Percentiles rank a stretch among this genome's conserved stretches.
These are phyloP conservation scores for Tipula lateralis DNA, from an alignment of 2,888 invertebrate genomes.

Conservation along the genomic window DNA sequence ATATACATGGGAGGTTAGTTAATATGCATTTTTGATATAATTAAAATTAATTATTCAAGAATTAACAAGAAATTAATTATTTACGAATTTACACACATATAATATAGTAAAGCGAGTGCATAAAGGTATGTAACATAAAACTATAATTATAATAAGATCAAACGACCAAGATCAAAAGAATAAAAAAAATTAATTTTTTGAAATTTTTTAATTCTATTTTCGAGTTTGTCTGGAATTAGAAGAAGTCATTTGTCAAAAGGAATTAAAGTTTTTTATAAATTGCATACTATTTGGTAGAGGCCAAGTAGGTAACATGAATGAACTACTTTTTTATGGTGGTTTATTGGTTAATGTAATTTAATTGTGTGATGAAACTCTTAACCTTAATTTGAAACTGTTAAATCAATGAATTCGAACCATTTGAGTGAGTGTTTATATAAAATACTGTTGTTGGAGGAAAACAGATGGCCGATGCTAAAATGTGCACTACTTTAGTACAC, in stretches of 20 bases:
- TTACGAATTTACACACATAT: neutral
- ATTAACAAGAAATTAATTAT: slow-evolving; percentile 1
- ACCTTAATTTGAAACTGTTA: too few relatives aligned
- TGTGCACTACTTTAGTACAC: too few relatives aligned
- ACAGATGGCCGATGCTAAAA: too few relatives aligned
- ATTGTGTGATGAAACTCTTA: too few relatives aligned
- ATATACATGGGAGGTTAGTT: neutral
- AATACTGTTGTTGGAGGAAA: too few relatives aligned
- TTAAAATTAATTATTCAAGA: neutral
- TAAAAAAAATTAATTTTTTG: neutral
- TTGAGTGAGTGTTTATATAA: too few relatives aligned
- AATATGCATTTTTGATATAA: neutral
- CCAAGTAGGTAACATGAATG: neutral
- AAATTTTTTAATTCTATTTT: neutral
- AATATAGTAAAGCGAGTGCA: neutral
- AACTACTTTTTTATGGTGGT: neutral
- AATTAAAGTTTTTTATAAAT: neutral
- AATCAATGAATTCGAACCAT: too few relatives aligned
- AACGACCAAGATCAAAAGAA: neutral
- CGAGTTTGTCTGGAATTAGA: neutral
- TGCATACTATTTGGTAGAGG: neutral
- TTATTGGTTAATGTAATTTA: neutral
- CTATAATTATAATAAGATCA: neutral
- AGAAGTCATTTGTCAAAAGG: slow-evolving; percentile 8
- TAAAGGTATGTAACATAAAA: neutral